Evolutionary conservation across 2,888 invertebrate genomes (phyloP).

Genomic region (Tubulanus polymorphus): DNA sequence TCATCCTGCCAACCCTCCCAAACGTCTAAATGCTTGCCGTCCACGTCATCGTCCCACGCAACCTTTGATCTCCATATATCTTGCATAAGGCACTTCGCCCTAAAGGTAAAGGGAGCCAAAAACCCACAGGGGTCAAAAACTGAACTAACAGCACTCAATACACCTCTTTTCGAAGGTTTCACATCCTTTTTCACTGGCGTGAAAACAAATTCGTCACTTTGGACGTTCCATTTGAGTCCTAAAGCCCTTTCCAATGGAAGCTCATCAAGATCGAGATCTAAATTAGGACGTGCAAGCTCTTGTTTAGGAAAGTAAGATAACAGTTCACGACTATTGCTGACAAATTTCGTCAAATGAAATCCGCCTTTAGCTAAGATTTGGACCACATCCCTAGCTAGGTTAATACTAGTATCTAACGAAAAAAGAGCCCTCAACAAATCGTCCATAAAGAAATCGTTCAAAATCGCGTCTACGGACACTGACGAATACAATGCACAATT

Average conservation of each 20-base stretch:
- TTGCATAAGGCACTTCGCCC: conserved; percentile 9
- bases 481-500: neutral
- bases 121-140: conserved; percentile 11
- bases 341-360: neutral
- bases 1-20: conserved; percentile 4
- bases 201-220: conserved; percentile 5
- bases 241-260: conserved; percentile 2
- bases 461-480: neutral
- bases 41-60: conserved; percentile 12
- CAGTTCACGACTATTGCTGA: neutral
- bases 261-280: neutral
- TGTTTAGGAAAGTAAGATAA: neutral
- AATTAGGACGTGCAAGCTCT: neutral
- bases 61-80: neutral
- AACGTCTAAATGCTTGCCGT: neutral
- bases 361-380: neutral
- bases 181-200: neutral
- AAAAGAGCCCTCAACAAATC: conserved; percentile 1
- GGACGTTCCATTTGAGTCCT: conserved; percentile 5
- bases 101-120: conserved; percentile 1
- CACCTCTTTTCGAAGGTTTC: conserved; percentile 4
- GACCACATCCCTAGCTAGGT: neutral
- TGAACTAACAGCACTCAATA: conserved; percentile 5
- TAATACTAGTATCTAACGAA: neutral
- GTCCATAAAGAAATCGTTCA: conserved; percentile 5